Percentiles rank a stretch among this genome's conserved stretches.
Evolutionary conservation across 1,140 invertebrate species (phyloP).

Genomic region (Aphis gossypii): DNA sequence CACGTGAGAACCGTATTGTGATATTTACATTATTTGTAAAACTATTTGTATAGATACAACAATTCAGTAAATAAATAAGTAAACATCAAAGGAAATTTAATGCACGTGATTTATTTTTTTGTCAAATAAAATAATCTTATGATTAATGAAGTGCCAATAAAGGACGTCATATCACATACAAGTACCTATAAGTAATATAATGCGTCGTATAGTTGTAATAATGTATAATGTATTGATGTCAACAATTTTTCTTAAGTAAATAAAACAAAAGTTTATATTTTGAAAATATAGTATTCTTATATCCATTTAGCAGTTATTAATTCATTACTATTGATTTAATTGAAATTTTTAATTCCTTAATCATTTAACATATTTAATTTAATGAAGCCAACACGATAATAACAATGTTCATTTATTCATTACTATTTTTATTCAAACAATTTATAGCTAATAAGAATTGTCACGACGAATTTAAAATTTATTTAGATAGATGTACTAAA

Average conservation of each 20-base stretch:
- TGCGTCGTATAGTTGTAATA: neutral
- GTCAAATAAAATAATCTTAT: neutral
- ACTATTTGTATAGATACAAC: neutral
- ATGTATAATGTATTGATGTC: neutral
- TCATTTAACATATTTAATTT: neutral
- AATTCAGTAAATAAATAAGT: neutral
- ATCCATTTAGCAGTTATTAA: neutral
- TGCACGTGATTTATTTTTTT: neutral
- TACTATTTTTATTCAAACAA: neutral
- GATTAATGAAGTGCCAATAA: neutral
- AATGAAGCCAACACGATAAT: neutral
- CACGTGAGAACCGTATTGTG: neutral
- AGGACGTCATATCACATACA: neutral
- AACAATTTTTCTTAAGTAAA: neutral
- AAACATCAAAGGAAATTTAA: neutral
- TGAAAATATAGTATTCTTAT: neutral
- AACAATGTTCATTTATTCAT: neutral
- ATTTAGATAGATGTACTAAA: too few relatives aligned
- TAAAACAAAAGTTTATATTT: neutral
- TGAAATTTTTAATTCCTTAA: neutral
- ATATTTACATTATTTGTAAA: neutral
- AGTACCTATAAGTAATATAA: neutral
- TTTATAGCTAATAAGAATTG: neutral
- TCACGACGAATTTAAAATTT: too few relatives aligned
- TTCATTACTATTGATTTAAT: neutral